These are phyloP conservation scores for Lethenteron camtschaticum DNA, from an alignment of 2,113 vertebrate species.

Conservation along the genomic window DNA sequence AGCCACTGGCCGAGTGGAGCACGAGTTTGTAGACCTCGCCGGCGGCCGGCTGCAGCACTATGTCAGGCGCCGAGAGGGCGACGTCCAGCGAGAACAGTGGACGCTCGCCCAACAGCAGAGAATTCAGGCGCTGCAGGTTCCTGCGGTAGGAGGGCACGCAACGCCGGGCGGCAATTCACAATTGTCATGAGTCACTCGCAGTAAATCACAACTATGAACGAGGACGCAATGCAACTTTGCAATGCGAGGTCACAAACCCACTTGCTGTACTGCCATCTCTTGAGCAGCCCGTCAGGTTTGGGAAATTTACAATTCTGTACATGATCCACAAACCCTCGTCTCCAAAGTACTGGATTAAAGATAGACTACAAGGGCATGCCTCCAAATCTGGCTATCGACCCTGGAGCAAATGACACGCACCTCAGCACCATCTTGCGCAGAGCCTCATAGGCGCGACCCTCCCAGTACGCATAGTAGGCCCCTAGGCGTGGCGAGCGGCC, in stretches of 20 bases:
- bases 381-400: no score
- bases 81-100: constrained; percentile 50
- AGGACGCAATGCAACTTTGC: no score
- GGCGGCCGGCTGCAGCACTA: constrained; percentile 40
- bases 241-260: no score
- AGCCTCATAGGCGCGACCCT: constrained; percentile 35
- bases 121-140: constrained; percentile 47
- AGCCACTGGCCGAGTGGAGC: constrained; percentile 34
- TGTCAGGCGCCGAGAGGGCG: constrained; percentile 38
- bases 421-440: constrained; percentile 48
- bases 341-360: no score
- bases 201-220: no score
- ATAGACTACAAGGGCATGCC: no score
- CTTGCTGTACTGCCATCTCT: no score
- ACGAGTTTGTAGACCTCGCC: constrained; percentile 41
- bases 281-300: no score
- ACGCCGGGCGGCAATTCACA: no score
- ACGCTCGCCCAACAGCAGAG: constrained; percentile 23
- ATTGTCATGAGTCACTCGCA: no score
- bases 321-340: no score
- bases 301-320: no score
- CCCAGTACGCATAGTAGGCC: constrained; percentile 57
- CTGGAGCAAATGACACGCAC: constrained; percentile 17
- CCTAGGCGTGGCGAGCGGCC: constrained; percentile 40
- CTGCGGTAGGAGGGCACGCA: constrained; percentile 17